phyloP scores from a whole-genome alignment of 2,888 invertebrate species.

The Bembecia ichneumoniformis region DNA sequence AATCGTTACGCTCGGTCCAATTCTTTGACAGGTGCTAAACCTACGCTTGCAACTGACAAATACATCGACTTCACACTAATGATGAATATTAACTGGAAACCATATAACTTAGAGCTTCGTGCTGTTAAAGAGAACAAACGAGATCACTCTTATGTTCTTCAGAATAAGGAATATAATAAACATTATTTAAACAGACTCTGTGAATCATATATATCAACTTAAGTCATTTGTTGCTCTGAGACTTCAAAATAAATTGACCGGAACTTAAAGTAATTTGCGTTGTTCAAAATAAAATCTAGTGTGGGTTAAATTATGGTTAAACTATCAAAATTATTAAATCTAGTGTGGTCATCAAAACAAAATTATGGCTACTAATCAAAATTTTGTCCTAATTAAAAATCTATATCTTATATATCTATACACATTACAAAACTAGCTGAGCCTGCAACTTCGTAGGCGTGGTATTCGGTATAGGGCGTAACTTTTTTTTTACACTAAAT shows the following conservation, averaged over 20 bases:
- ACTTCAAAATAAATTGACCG: background rate
- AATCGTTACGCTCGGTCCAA: background rate
- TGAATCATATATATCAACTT: background rate
- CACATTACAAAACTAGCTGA: too few species aligned
- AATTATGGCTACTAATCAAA: too few species aligned
- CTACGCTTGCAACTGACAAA: background rate
- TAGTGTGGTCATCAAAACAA: too few species aligned
- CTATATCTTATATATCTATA: too few species aligned
- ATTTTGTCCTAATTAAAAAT: too few species aligned
- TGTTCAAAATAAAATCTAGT: too few species aligned
- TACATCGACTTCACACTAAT: background rate
- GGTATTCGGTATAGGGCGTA: too few species aligned
- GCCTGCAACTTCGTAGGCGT: too few species aligned
- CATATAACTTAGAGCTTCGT: background rate
- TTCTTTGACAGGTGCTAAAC: background rate
- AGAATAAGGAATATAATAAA: background rate
- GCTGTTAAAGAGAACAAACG: background rate
- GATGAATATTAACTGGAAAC: background rate
- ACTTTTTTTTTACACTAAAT: too few species aligned
- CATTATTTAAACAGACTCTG: background rate
- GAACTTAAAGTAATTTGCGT: background rate
- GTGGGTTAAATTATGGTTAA: too few species aligned
- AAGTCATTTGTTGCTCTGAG: background rate
- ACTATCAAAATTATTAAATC: too few species aligned
- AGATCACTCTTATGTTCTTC: background rate